A percentile compares a stretch with the other conserved stretches of the same genome.
Conservation (phyloP, 2,797 vertebrate genomes). For the Poecilia velifera region DNA sequence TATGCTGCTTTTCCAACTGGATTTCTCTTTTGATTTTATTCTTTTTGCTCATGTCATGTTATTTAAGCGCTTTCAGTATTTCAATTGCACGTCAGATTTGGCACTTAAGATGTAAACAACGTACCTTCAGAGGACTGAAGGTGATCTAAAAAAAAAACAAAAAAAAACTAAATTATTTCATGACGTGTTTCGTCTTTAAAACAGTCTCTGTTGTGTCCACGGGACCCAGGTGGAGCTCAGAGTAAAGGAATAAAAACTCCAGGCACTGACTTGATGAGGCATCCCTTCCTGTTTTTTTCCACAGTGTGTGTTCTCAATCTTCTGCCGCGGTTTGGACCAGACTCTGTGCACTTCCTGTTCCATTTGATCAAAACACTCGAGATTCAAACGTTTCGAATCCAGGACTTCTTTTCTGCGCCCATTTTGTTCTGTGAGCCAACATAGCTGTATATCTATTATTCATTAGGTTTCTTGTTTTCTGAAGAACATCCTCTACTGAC, state of each 20-base stretch:
- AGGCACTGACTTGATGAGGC: background rate
- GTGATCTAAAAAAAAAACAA: background rate
- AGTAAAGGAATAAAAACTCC: background rate
- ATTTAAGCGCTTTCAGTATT: background rate
- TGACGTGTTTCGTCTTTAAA: background rate
- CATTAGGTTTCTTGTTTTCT: background rate
- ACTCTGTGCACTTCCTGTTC: background rate
- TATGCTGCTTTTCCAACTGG: background rate
- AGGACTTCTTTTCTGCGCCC: background rate
- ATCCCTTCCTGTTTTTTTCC: background rate
- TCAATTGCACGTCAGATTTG: background rate
- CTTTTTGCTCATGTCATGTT: too few relatives aligned
- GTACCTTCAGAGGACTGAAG: background rate
- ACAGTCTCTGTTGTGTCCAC: background rate
- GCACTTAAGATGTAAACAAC: background rate
- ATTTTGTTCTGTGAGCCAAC: background rate
- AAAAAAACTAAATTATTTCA: too few relatives aligned
- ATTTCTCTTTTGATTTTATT: background rate
- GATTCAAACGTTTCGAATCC: background rate
- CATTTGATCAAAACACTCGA: background rate
- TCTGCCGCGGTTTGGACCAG: background rate
- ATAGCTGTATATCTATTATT: background rate
- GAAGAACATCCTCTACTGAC: constrained; percentile 6
- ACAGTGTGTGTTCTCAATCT: background rate
- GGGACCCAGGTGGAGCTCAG: background rate